Percentiles rank a stretch among this genome's conserved stretches.
These are phyloP conservation scores for Itoplectis maculator DNA, from an alignment of 2,888 invertebrate genomes.

Conservation along the genomic window DNA sequence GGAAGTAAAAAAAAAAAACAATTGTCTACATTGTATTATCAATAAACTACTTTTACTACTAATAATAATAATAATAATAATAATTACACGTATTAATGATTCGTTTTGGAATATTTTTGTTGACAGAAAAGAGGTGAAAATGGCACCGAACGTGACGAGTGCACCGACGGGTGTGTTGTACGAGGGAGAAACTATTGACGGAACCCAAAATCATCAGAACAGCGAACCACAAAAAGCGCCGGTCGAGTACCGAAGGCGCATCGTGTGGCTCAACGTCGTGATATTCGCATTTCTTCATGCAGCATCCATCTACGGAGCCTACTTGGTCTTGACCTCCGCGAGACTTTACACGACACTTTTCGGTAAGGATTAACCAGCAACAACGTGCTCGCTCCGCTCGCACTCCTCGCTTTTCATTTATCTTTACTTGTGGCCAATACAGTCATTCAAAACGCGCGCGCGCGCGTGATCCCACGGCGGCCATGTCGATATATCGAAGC, in stretches of 20 bases:
- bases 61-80: too few species aligned
- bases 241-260: conserved; percentile 75
- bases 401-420: too few species aligned
- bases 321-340: conserved; percentile 90
- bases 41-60: too few species aligned
- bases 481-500: too few species aligned
- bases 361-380: conserved; percentile 82
- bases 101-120: neutral
- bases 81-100: too few species aligned
- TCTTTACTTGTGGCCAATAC: too few species aligned
- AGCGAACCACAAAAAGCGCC: conserved; percentile 54
- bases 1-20: too few species aligned
- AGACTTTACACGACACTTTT: conserved; percentile 90
- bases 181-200: conserved; percentile 79
- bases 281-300: conserved; percentile 91
- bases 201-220: conserved; percentile 38
- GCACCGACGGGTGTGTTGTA: conserved; percentile 83
- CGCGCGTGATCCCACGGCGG: too few species aligned
- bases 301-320: conserved; percentile 91
- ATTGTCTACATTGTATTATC: too few species aligned
- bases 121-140: conserved; percentile 74
- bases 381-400: too few species aligned
- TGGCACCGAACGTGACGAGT: conserved; percentile 85
- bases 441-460: too few species aligned
- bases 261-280: conserved; percentile 94